Evolutionary conservation across 2,113 vertebrate genomes (phyloP), one percentile per base, ranked within the genome.

Genomic region (Labeo catla): DNA sequence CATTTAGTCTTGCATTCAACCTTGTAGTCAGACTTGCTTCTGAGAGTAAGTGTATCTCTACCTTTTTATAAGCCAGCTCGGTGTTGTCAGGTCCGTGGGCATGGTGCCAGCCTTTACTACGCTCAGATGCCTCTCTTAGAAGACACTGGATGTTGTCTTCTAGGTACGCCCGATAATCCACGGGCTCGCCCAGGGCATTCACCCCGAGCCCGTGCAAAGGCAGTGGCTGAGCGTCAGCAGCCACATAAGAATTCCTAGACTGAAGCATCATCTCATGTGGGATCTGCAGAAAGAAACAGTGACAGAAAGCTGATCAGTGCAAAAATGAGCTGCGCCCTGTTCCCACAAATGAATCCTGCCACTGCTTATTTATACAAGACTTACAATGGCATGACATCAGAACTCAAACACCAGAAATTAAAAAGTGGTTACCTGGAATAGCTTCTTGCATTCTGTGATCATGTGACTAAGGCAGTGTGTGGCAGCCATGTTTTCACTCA

Each of bases 401-500:
- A 59, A 21, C 19, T 59, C 15, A 54, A 72, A 19, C 52, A 4
- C 8, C 28, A 50, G 16, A 23, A 61, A n/a, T 39, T 11, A 36
- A 15, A n/a, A 36, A n/a, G n/a, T 13, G 21, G 34, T 52, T 81
- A 97, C 96, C 95, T 97, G 96, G 87, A 97, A 97, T n/a, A 97
- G 95, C 84, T 96, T 96, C 92, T 97, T 97, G 93, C 96, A 97
- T 89, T 97, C 95, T 0, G 91, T 93, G 89, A 97, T 96, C 96
- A 97, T 96, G 89, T 97, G 96, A 84, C 95, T 95, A 2, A 97
- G 93, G 39, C 95, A 95, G 81, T 96, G 94, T 0, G 96, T 97
- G 0, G 96, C 96, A 0, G 95, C 96, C 95, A 95, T 94, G 93
- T 97, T 97, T 80, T 97, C 96, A 12, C 79, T 96, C 70, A 97